These are phyloP conservation scores for Danio tinwini DNA, from an alignment of 2,797 vertebrate species.

Conservation along the genomic window DNA sequence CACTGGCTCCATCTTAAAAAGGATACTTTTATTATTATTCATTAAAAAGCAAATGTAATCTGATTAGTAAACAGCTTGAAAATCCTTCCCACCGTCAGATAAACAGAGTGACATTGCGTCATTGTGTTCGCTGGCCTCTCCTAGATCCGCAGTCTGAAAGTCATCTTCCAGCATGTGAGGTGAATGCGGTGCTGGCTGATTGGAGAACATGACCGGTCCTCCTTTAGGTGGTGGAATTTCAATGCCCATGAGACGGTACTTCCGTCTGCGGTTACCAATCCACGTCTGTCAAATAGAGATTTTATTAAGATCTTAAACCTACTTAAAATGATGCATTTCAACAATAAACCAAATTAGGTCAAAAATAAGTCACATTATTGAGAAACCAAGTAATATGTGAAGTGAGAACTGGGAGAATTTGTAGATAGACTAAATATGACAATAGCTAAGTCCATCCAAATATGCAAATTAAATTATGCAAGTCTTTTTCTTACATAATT, in stretches of 20 bases:
- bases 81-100: slow-evolving; percentile 83
- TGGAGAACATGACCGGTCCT: slow-evolving; percentile 90
- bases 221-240: slow-evolving; percentile 96
- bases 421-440: not conserved
- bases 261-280: slow-evolving; percentile 98
- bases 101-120: slow-evolving; percentile 88
- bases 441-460: too few species aligned
- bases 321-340: not conserved
- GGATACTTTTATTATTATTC: not conserved
- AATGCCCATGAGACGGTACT: slow-evolving; percentile 98
- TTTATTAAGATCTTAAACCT: not conserved
- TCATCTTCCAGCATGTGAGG: slow-evolving; percentile 83
- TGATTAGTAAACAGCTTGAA: not conserved
- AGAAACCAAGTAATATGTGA: not conserved
- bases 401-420: not conserved
- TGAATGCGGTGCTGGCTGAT: slow-evolving; percentile 77
- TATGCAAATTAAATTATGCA: too few species aligned
- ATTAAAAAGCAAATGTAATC: not conserved
- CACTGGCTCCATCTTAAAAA: slow-evolving; percentile 83
- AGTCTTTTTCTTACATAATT: too few species aligned
- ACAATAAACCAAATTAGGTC: too few species aligned
- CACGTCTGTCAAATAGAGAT: slow-evolving; percentile 84
- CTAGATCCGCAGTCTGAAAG: slow-evolving; percentile 78
- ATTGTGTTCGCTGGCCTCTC: slow-evolving; percentile 88
- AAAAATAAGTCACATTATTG: not conserved